phyloP scores from a whole-genome alignment of 2,888 invertebrate genomes.

The Drosophila monieri region DNA sequence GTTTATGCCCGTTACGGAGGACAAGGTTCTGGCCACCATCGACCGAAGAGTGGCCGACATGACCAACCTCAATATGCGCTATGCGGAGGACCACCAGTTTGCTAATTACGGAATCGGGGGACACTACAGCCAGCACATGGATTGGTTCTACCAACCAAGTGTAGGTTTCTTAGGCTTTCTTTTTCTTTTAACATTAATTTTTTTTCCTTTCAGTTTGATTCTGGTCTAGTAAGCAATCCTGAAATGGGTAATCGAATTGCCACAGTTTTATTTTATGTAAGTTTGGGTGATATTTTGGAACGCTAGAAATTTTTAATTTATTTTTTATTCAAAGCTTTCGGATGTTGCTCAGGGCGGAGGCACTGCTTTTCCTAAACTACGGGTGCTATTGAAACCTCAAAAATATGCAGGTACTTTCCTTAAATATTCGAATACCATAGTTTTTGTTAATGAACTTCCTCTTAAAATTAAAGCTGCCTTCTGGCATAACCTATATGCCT shows the following conservation, averaged over 20 bases:
- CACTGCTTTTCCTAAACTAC: slow-evolving; percentile 97
- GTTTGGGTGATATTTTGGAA: slow-evolving; percentile 22
- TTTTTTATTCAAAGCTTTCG: slow-evolving; percentile 88
- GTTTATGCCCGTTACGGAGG: slow-evolving; percentile 78
- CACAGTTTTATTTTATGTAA: slow-evolving; percentile 83
- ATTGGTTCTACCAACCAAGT: slow-evolving; percentile 53
- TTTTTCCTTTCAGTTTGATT: slow-evolving; percentile 26
- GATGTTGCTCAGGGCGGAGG: slow-evolving; percentile 98
- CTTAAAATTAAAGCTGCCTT: slow-evolving; percentile 87
- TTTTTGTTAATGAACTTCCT: not conserved
- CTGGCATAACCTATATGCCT: slow-evolving; percentile 96
- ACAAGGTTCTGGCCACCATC: slow-evolving; percentile 85
- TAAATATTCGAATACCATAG: not conserved
- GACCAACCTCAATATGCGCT: slow-evolving; percentile 86
- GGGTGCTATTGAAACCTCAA: slow-evolving; percentile 87
- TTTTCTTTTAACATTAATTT: no score
- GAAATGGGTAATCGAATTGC: slow-evolving; percentile 81
- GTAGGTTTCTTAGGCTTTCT: slow-evolving; percentile 46
- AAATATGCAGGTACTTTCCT: slow-evolving; percentile 63
- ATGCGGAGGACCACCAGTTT: slow-evolving; percentile 84
- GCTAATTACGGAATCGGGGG: slow-evolving; percentile 85
- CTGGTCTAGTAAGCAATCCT: fast-evolving
- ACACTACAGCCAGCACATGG: slow-evolving; percentile 86
- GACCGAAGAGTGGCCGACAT: slow-evolving; percentile 85
- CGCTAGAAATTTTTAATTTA: not conserved